These are phyloP conservation scores for Eupithecia inturbata DNA, from an alignment of 2,888 invertebrate genomes.

Conservation along the genomic window DNA sequence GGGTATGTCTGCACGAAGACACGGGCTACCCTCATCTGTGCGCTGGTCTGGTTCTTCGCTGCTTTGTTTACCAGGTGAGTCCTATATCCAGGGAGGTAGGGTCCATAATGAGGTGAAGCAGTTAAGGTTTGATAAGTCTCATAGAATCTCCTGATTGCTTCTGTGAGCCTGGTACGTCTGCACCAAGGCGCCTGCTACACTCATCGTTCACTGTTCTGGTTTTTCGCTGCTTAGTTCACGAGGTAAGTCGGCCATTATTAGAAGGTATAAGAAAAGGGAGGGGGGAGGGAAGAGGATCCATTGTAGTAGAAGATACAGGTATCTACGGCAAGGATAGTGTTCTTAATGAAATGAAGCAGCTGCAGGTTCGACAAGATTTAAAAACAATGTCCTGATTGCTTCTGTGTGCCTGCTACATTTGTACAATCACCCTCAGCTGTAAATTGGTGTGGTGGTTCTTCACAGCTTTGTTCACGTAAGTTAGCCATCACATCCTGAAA, in stretches of 20 bases:
- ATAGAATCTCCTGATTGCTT: neutral
- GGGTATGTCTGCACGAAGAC: constrained; percentile 95
- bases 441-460: constrained; percentile 81
- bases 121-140: neutral
- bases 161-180: neutral
- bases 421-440: constrained; percentile 91
- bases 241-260: too few relatives aligned
- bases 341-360: neutral
- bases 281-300: too few relatives aligned
- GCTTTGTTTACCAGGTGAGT: constrained; percentile 93
- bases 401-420: neutral
- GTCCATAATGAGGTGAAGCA: neutral
- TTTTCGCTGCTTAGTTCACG: neutral
- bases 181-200: constrained; percentile 91
- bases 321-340: neutral
- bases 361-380: neutral
- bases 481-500: neutral
- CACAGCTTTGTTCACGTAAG: neutral
- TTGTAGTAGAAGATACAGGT: too few relatives aligned
- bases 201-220: constrained; percentile 89
- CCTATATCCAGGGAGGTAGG: neutral
- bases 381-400: neutral
- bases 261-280: too few relatives aligned
- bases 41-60: constrained; percentile 92
- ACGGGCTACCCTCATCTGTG: constrained; percentile 91